Base-by-base conservation (phyloP, 2,113 vertebrate genomes). In the Gobius niger region DNA sequence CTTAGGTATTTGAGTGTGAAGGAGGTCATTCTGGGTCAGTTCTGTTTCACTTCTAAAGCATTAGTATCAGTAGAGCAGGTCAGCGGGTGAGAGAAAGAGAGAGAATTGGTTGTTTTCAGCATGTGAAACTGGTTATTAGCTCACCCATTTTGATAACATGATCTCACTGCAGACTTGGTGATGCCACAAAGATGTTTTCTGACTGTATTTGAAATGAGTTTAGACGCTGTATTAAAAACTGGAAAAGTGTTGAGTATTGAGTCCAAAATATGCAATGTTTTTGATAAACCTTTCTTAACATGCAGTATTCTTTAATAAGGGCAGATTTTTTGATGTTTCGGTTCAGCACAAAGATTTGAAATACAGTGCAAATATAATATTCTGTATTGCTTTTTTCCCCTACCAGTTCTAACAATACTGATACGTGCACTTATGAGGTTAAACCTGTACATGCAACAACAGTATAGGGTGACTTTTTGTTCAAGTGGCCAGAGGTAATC, bases 1-100 rank as follows among this genome's bases (percentile, higher is more conserved):
- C 68, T 52, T 59, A 67, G 70, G 70, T 56, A 59, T 76, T 74
- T 70, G 70, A 82, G 85, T 83, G 87, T 87, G 59, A 82, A 80
- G 57, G 49, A 72, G 84, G 81, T 87, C 85, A 77, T 82, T 85
- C 42, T 63, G 83, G 87, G 84, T 89, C 85, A 81, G 7, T 14
- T 67, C 62, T 61, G 56, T 69, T 84, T 82, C 73, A 78, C 72
- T 49, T 85, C 78, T 78, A 34, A 77, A 72, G 62, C 56, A 72
- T 75, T 75, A 13, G 13, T 79, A 19, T 66, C 49, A 49, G 42
- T 51, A 67, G 14, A 41, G 56, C 40, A 40, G 41, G 65, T 70
- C 65, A 63, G 50, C 66, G 51, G 15, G 50, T 67, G 51, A 14
- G 6, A 67, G 68, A 49, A 60, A 53, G 67, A 47, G 47, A 59